These are phyloP conservation scores for Ctenosaura bakeri DNA, from an alignment of 2,797 vertebrate genomes.

Conservation along the genomic window DNA sequence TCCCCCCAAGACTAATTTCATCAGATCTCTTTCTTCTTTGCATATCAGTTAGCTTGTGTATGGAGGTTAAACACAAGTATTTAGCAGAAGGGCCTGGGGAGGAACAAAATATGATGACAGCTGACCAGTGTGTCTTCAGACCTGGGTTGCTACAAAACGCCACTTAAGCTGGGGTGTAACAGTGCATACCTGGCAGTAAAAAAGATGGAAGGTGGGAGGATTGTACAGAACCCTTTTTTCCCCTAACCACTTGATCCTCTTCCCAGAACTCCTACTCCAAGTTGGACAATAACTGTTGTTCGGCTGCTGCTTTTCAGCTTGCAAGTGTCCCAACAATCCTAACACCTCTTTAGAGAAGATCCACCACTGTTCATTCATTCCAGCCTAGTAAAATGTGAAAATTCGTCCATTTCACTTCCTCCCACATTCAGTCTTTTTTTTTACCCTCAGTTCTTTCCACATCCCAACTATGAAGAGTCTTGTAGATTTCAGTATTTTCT, in stretches of 20 bases:
- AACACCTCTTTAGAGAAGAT: background rate
- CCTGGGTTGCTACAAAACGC: background rate
- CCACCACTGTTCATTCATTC: background rate
- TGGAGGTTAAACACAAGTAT: slow-evolving; percentile 7
- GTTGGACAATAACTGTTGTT: background rate
- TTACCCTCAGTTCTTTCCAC: too few relatives aligned
- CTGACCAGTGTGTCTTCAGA: background rate
- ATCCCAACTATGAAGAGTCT: too few relatives aligned
- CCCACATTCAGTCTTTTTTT: too few relatives aligned
- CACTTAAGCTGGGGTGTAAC: too few relatives aligned
- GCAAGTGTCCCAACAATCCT: too few relatives aligned
- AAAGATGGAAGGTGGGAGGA: background rate
- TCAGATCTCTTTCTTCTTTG: slow-evolving; percentile 5
- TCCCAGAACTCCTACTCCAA: background rate
- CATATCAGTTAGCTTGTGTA: slow-evolving; percentile 15
- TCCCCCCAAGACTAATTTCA: slow-evolving; percentile 55
- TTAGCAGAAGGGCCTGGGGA: slow-evolving; percentile 5
- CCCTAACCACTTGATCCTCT: too few relatives aligned
- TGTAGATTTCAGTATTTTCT: too few relatives aligned
- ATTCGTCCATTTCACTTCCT: too few relatives aligned
- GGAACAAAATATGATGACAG: background rate
- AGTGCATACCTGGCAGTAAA: background rate
- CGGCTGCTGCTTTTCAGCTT: background rate
- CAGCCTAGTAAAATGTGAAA: background rate
- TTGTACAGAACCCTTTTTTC: background rate